phyloP scores from a whole-genome alignment of 2,113 vertebrate genomes.

The Channa maculata region DNA sequence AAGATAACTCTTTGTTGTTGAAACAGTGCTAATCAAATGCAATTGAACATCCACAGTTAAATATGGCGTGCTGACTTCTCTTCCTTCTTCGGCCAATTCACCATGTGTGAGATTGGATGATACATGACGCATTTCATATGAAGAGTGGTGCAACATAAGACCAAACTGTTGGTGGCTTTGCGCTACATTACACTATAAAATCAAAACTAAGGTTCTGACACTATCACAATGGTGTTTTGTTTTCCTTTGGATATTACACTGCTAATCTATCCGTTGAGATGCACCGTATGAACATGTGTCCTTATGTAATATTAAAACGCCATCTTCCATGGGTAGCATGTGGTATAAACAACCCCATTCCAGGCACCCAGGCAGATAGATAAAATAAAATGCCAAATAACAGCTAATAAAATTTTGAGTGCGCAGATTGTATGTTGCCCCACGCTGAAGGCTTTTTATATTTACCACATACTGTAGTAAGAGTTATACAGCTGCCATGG shows the following conservation, averaged over 20 bases:
- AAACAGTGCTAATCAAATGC: slow-evolving; percentile 16
- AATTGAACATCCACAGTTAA: slow-evolving; percentile 40
- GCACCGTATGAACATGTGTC: not conserved
- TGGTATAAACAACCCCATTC: not conserved
- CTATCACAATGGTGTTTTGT: not conserved
- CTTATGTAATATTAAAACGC: not conserved
- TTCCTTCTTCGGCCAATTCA: not conserved
- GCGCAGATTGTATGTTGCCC: no score
- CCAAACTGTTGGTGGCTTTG: slow-evolving; percentile 20
- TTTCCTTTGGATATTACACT: not conserved
- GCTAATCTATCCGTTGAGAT: not conserved
- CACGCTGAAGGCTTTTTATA: no score
- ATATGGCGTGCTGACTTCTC: slow-evolving; percentile 51
- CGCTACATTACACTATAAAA: slow-evolving; percentile 13
- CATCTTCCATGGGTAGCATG: not conserved
- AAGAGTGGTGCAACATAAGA: slow-evolving; percentile 40
- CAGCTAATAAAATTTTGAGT: no score
- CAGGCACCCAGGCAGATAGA: not conserved
- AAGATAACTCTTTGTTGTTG: slow-evolving; percentile 19
- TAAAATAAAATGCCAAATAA: not conserved
- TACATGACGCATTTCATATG: slow-evolving; percentile 42
- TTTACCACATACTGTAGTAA: no score
- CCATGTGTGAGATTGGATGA: slow-evolving; percentile 26
- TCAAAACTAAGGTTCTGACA: slow-evolving; percentile 11
- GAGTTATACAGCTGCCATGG: no score